Conservation (phyloP, 2,888 invertebrate genomes). For the Boloria euphrosyne region DNA sequence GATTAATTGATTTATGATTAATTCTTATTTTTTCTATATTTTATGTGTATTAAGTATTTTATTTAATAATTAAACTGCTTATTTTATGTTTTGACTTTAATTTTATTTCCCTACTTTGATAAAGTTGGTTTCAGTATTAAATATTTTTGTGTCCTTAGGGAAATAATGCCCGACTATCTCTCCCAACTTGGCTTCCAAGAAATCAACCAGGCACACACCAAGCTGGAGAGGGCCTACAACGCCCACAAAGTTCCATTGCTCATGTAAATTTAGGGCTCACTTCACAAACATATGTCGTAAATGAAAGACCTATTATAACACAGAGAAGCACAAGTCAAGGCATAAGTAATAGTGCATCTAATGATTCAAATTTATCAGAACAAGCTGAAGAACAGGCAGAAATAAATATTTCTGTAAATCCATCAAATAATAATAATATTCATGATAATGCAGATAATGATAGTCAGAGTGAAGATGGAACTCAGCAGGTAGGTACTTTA, state of each 20-base stretch:
- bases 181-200: constrained; percentile 73
- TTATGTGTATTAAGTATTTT: too few species aligned
- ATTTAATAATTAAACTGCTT: too few species aligned
- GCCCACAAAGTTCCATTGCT: constrained; percentile 74
- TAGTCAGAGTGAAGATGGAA: constrained; percentile 74
- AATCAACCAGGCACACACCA: constrained; percentile 67
- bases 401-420: constrained; percentile 71
- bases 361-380: constrained; percentile 64
- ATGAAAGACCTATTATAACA: constrained; percentile 55
- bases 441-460: constrained; percentile 74
- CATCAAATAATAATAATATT: constrained; percentile 74
- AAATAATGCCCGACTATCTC: constrained; percentile 69
- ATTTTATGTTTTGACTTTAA: too few species aligned
- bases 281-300: constrained; percentile 64
- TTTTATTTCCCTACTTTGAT: background rate
- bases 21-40: too few species aligned
- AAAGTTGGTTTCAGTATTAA: too few species aligned
- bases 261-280: constrained; percentile 63
- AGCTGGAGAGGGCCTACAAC: constrained; percentile 57
- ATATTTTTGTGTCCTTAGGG: constrained; percentile 65
- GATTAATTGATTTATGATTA: too few species aligned
- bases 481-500: constrained; percentile 61
- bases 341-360: constrained; percentile 59
- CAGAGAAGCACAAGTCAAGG: constrained; percentile 55
- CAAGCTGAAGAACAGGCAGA: constrained; percentile 60